Conservation (phyloP, 2,113 vertebrate genomes). For the Pseudorectes ferrugineus region DNA sequence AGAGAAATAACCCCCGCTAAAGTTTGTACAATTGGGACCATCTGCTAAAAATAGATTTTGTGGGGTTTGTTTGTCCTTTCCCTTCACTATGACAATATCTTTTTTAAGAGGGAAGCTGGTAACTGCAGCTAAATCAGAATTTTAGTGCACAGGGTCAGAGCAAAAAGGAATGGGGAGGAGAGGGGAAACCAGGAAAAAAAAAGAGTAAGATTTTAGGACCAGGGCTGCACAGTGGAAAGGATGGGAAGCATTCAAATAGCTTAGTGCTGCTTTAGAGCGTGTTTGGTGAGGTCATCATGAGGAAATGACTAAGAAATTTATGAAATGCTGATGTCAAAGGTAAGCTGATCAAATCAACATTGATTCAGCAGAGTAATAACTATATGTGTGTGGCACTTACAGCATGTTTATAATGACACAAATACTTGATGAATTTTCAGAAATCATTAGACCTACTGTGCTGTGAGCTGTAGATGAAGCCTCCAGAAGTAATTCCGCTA, state of each 20-base stretch:
- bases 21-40: conserved; percentile 37
- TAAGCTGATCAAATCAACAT: conserved; percentile 1
- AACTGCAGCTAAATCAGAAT: neutral
- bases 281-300: neutral
- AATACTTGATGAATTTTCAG: conserved; percentile 22
- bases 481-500: conserved; percentile 14
- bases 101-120: neutral
- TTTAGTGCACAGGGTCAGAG: neutral
- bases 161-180: neutral
- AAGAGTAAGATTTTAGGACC: neutral
- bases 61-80: neutral
- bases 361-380: conserved; percentile 25
- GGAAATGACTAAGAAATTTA: conserved; percentile 40
- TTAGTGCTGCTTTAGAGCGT: neutral
- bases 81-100: neutral
- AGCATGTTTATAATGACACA: neutral
- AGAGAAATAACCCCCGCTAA: neutral
- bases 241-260: neutral
- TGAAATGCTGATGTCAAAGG: conserved; percentile 26
- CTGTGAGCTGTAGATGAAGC: conserved; percentile 2
- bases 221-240: neutral
- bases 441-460: conserved; percentile 15
- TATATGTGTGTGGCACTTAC: neutral
- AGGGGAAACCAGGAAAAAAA: neutral
- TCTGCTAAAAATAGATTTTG: conserved; percentile 59